These are phyloP conservation scores for Periophthalmus magnuspinnatus DNA, from an alignment of 2,797 vertebrate genomes.

Conservation along the genomic window DNA sequence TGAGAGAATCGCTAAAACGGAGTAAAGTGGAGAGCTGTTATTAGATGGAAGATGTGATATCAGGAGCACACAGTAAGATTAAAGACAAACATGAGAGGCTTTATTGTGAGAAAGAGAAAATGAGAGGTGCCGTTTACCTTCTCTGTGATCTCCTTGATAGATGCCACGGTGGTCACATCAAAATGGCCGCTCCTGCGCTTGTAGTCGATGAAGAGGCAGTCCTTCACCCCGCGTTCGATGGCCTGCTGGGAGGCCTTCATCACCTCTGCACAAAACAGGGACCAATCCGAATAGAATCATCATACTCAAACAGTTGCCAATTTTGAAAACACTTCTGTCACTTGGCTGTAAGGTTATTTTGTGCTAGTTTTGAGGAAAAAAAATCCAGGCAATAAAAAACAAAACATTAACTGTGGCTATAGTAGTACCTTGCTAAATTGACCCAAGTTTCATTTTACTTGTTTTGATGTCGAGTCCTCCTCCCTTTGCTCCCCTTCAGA, in stretches of 20 bases:
- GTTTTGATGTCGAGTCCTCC: too few species aligned
- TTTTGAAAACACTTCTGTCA: not conserved
- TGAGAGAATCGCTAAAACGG: not conserved
- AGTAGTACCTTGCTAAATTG: too few species aligned
- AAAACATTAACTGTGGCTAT: too few species aligned
- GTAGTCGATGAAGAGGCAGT: conserved; percentile 97
- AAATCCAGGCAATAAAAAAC: too few species aligned
- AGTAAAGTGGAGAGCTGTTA: not conserved
- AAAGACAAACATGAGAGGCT: conserved; percentile 34
- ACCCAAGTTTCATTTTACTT: too few species aligned
- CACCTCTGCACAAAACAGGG: conserved; percentile 81
- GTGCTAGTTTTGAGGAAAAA: not conserved
- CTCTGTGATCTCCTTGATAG: conserved; percentile 96
- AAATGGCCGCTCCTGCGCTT: conserved; percentile 97
- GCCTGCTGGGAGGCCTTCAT: conserved; percentile 99
- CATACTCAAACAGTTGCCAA: not conserved
- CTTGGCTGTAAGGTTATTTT: not conserved
- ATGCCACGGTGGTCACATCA: conserved; percentile 96
- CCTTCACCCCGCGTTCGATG: conserved; percentile 95
- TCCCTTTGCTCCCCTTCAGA: too few species aligned
- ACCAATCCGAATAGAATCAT: not conserved
- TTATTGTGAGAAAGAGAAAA: conserved; percentile 27
- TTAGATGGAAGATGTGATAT: conserved; percentile 17
- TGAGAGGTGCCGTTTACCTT: conserved; percentile 77
- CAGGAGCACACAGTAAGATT: conserved; percentile 28